Percentiles rank a stretch among this genome's conserved stretches.
phyloP scores from a whole-genome alignment of 1,140 invertebrate species.

The Gerris buenoi region DNA sequence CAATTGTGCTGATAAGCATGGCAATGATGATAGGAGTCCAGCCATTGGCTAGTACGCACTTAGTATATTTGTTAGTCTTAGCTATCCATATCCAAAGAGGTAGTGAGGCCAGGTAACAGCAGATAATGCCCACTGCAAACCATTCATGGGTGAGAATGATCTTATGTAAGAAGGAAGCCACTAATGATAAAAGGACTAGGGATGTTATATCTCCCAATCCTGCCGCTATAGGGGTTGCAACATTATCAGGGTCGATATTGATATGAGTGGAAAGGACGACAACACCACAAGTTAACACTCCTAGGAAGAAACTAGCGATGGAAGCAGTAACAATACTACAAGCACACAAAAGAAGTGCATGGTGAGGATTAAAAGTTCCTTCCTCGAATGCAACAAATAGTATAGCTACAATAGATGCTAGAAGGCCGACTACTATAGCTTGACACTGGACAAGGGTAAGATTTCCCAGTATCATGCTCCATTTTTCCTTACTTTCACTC shows the following conservation, averaged over 20 bases:
- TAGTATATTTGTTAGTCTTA: conserved; percentile 58
- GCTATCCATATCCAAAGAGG: conserved; percentile 65
- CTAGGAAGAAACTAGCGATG: conserved; percentile 62
- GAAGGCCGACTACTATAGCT: conserved; percentile 80
- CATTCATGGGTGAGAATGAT: conserved; percentile 33
- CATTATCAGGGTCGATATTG: conserved; percentile 89
- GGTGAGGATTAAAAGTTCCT: conserved; percentile 61
- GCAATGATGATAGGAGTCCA: conserved; percentile 75
- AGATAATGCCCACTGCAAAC: conserved; percentile 14
- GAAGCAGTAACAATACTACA: conserved; percentile 80
- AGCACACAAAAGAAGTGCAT: conserved; percentile 72
- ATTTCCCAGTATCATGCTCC: conserved; percentile 68
- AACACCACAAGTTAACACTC: conserved; percentile 62
- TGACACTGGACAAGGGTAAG: conserved; percentile 76
- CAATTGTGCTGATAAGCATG: conserved; percentile 70
- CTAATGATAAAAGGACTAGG: conserved; percentile 64
- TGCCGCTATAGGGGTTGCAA: conserved; percentile 91
- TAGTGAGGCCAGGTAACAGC: conserved; percentile 37
- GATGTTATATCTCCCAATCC: conserved; percentile 87
- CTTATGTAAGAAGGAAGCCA: conserved; percentile 51
- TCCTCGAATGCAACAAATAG: conserved; percentile 68
- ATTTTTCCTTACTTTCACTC: conserved; percentile 46
- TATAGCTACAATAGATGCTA: conserved; percentile 74
- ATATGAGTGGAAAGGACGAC: conserved; percentile 57
- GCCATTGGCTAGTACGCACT: conserved; percentile 56